Conservation (phyloP, 2,888 invertebrate species). For the Agriopis aurantiaria region DNA sequence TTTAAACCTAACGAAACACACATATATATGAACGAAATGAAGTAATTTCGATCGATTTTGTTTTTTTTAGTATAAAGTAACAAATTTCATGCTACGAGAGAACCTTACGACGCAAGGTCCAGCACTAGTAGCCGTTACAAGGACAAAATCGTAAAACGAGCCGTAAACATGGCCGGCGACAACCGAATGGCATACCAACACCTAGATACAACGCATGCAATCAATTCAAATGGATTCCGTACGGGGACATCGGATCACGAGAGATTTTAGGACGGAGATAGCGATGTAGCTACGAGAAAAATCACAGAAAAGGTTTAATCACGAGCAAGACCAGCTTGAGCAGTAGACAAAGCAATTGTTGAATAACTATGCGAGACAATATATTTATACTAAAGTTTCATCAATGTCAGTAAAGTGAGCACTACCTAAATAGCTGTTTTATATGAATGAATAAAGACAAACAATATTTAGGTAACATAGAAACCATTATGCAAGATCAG, state of each 20-base stretch:
- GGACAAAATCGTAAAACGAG: constrained; percentile 42
- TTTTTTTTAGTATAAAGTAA: background rate
- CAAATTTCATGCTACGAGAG: constrained; percentile 5
- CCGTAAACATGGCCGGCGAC: constrained; percentile 31
- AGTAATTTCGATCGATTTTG: background rate
- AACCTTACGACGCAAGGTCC: constrained; percentile 23
- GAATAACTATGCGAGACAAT: too few species aligned
- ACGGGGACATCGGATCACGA: constrained; percentile 12
- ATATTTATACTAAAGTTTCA: background rate
- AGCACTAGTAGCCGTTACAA: constrained; percentile 33
- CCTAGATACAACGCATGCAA: constrained; percentile 18
- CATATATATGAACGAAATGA: background rate
- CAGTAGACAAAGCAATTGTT: background rate
- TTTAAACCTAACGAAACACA: background rate
- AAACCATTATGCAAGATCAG: constrained; percentile 8
- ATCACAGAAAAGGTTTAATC: background rate
- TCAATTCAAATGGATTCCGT: constrained; percentile 30
- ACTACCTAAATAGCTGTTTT: background rate
- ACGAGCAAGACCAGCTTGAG: background rate
- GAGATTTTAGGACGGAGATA: constrained; percentile 24
- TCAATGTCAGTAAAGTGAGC: background rate
- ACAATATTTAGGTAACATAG: background rate
- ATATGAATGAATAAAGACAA: background rate
- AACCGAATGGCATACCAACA: constrained; percentile 14
- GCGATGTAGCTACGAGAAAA: constrained; percentile 4